Evolutionary conservation across 2,888 invertebrate species (phyloP).

Genomic region (Polymixis lichenea): DNA sequence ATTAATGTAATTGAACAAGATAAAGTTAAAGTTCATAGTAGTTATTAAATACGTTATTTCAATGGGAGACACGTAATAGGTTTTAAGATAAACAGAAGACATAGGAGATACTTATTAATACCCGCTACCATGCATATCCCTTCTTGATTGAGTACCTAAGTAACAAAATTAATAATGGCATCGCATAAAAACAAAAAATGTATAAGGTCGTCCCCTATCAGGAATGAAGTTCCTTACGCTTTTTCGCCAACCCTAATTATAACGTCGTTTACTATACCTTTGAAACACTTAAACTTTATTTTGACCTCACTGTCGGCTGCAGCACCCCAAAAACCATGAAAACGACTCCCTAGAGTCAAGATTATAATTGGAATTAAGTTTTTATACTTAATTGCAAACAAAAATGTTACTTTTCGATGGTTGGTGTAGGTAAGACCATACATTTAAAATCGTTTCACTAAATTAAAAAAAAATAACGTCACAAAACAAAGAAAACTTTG

Average conservation of each 20-base stretch:
- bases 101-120: not conserved
- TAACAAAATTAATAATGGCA: not conserved
- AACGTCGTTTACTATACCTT: no score
- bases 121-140: no score
- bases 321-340: no score
- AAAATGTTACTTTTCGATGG: not conserved
- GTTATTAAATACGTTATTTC: not conserved
- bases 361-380: no score
- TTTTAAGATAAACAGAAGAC: not conserved
- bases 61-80: not conserved
- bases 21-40: conserved; percentile 13
- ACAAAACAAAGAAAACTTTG: not conserved
- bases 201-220: no score
- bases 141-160: not conserved
- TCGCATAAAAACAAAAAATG: not conserved
- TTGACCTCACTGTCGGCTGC: no score
- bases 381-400: no score
- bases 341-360: no score
- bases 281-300: no score
- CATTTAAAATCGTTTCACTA: no score
- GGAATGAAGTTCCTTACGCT: no score
- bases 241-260: no score
- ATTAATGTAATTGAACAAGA: conserved; percentile 17
- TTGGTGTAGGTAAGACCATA: not conserved
- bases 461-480: not conserved